phyloP scores from a whole-genome alignment of 1,140 invertebrate species.

The Andrena cerasifolii region DNA sequence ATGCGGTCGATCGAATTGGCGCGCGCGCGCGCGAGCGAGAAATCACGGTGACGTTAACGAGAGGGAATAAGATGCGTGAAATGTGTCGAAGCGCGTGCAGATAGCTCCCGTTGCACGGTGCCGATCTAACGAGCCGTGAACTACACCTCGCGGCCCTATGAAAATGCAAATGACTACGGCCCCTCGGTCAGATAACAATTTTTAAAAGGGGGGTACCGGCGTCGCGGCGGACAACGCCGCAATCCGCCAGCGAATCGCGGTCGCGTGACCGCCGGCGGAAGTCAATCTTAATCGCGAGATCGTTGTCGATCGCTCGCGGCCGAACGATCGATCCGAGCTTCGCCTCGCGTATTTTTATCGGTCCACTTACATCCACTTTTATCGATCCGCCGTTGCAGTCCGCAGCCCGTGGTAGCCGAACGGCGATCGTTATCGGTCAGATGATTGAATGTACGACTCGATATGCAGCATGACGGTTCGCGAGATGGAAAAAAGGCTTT shows the following conservation, averaged over 20 bases:
- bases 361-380: neutral
- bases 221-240: conserved; percentile 26
- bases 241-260: conserved; percentile 31
- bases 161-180: conserved; percentile 63
- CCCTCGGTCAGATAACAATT: conserved; percentile 46
- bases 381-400: neutral
- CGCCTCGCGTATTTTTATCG: neutral
- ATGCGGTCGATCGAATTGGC: conserved; percentile 12
- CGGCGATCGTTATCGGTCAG: conserved; percentile 38
- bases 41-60: conserved; percentile 13
- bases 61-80: conserved; percentile 37
- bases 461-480: too few species aligned
- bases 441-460: conserved; percentile 20
- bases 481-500: neutral
- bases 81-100: conserved; percentile 33
- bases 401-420: neutral
- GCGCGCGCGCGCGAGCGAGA: neutral
- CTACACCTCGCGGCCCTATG: conserved; percentile 44
- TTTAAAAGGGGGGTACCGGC: conserved; percentile 37
- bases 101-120: conserved; percentile 32
- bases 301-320: neutral
- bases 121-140: conserved; percentile 49
- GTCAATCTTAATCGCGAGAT: conserved; percentile 17
- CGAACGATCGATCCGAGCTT: neutral
- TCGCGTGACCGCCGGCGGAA: conserved; percentile 22